phyloP scores from a whole-genome alignment of 2,888 invertebrate genomes.

The Criorhina ranunculi region DNA sequence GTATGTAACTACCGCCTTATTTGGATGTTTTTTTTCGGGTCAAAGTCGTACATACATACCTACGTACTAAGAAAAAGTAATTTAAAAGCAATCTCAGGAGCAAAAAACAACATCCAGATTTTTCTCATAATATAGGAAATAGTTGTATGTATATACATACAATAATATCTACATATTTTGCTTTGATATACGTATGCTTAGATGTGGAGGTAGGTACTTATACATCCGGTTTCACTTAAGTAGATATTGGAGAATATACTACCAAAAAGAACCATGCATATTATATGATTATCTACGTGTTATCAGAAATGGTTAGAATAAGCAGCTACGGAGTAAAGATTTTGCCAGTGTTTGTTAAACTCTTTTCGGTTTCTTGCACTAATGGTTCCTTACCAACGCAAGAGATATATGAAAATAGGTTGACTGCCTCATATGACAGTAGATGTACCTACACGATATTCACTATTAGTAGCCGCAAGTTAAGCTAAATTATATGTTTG shows the following conservation, averaged over 20 bases:
- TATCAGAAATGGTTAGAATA: not conserved
- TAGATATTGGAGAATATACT: not conserved
- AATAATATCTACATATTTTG: no score
- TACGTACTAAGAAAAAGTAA: not conserved
- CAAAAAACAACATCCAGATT: not conserved
- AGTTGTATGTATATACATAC: not conserved
- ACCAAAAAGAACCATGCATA: not conserved
- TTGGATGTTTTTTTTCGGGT: not conserved
- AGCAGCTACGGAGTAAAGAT: not conserved
- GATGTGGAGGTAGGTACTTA: not conserved
- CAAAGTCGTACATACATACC: not conserved
- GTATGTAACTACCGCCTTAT: not conserved
- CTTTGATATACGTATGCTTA: no score
- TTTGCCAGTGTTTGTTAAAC: not conserved
- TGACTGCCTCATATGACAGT: not conserved
- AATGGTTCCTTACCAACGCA: not conserved
- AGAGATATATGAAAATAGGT: conserved; percentile 7
- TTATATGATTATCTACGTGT: not conserved
- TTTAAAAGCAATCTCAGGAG: not conserved
- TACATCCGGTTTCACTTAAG: not conserved
- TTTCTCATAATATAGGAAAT: not conserved
- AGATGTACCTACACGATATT: conserved; percentile 9
- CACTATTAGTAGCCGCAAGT: conserved; percentile 15
- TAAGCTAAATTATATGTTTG: not conserved
- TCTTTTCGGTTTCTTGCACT: not conserved